These are phyloP conservation scores for Drosophila orena DNA, from an alignment of 1,140 invertebrate genomes.

Conservation along the genomic window DNA sequence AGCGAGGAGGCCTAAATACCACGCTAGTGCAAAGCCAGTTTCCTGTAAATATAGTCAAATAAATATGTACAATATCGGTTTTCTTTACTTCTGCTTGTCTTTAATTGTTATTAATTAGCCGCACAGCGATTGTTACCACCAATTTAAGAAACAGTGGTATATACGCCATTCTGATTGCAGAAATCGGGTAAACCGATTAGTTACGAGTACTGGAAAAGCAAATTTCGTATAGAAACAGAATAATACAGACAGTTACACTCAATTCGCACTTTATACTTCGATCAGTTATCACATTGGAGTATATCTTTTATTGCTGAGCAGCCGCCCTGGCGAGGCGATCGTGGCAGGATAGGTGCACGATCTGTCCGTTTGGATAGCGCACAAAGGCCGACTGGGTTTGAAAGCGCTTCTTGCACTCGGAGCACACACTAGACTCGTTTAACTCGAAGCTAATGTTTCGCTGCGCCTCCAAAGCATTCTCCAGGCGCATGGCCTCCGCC, in stretches of 20 bases:
- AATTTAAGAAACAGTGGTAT: neutral
- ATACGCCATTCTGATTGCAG: too few relatives aligned
- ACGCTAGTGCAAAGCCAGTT: conserved; percentile 9
- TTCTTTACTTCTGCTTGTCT: neutral
- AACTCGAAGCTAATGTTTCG: conserved; percentile 93
- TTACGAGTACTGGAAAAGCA: neutral
- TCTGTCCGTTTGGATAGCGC: conserved; percentile 95
- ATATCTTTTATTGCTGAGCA: conserved; percentile 33
- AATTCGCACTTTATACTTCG: conserved; percentile 2
- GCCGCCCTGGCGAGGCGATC: conserved; percentile 62
- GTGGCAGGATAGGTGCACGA: conserved; percentile 95
- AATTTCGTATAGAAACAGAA: neutral
- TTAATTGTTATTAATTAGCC: neutral
- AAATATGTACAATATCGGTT: conserved; percentile 60
- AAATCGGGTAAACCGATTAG: too few relatives aligned
- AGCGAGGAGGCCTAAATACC: conserved; percentile 69
- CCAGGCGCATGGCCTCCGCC: conserved; percentile 92
- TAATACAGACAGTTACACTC: neutral
- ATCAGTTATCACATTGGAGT: conserved; percentile 33
- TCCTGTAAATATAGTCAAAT: conserved; percentile 70
- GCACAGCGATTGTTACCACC: neutral
- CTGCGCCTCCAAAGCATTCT: conserved; percentile 91
- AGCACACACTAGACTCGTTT: conserved; percentile 94
- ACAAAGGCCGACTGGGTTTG: conserved; percentile 96
- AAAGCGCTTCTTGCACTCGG: conserved; percentile 96